Evolutionary conservation across 2,888 invertebrate species (phyloP).

Genomic region (Dendrolimus pini): DNA sequence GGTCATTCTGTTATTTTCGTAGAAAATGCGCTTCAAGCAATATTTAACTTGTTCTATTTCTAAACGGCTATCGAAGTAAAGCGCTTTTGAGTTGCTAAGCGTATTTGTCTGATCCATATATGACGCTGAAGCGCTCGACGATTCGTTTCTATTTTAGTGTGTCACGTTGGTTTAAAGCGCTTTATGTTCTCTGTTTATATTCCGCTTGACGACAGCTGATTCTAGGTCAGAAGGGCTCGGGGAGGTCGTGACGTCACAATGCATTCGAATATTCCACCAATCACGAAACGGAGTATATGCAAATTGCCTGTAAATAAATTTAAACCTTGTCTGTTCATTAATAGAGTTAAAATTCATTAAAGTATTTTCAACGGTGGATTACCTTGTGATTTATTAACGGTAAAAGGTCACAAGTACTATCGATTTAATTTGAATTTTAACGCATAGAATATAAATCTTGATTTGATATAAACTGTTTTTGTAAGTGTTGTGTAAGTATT

Average conservation of each 20-base stretch:
- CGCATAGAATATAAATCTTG: neutral
- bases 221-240: conserved; percentile 56
- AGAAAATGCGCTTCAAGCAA: conserved; percentile 11
- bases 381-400: conserved; percentile 20
- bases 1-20: no score
- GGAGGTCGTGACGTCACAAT: conserved; percentile 49
- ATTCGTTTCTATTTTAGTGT: conserved; percentile 5
- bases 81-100: conserved; percentile 19
- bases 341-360: conserved; percentile 22
- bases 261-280: conserved; percentile 37
- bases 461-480: neutral
- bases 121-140: conserved; percentile 8
- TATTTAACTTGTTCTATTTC: conserved; percentile 7
- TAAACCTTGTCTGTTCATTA: no score
- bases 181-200: conserved; percentile 19
- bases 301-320: conserved; percentile 5
- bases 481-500: conserved; percentile 17
- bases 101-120: neutral
- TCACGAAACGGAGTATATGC: conserved; percentile 15
- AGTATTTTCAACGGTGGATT: conserved; percentile 9
- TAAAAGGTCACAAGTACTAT: conserved; percentile 22
- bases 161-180: neutral
- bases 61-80: conserved; percentile 13
- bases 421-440: conserved; percentile 8
- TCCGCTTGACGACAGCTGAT: conserved; percentile 51